Conservation (phyloP, 2,888 invertebrate species). For the Molorchus minor region DNA sequence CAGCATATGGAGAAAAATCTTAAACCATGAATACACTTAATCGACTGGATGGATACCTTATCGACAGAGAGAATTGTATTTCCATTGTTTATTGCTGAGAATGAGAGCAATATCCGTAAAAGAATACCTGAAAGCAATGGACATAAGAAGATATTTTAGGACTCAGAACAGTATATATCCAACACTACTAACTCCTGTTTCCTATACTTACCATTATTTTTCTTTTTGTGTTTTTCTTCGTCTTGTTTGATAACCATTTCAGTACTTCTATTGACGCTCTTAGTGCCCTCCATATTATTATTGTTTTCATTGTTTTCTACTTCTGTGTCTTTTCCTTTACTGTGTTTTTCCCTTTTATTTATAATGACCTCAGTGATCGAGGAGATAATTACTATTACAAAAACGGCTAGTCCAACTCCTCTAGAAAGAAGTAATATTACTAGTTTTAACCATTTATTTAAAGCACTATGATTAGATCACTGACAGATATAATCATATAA, state of each 20-base stretch:
- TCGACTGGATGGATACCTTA: constrained; percentile 71
- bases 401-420: constrained; percentile 63
- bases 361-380: constrained; percentile 72
- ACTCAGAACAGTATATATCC: no score
- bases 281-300: constrained; percentile 37
- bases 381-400: constrained; percentile 68
- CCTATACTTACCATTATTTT: constrained; percentile 30
- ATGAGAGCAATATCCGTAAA: constrained; percentile 74
- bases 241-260: constrained; percentile 38
- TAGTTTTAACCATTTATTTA: no score
- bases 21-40: constrained; percentile 81
- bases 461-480: no score
- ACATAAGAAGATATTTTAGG: no score
- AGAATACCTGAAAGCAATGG: constrained; percentile 65
- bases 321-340: constrained; percentile 46
- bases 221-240: constrained; percentile 30
- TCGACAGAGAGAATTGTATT: constrained; percentile 78
- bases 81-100: constrained; percentile 79
- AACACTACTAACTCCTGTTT: no score
- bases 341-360: constrained; percentile 53
- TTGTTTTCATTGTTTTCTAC: constrained; percentile 49
- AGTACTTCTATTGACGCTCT: constrained; percentile 42
- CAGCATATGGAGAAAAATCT: constrained; percentile 81
- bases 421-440: constrained; percentile 51
- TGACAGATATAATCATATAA: no score